phyloP scores from a whole-genome alignment of 1,140 invertebrate species.

The Nasonia vitripennis region DNA sequence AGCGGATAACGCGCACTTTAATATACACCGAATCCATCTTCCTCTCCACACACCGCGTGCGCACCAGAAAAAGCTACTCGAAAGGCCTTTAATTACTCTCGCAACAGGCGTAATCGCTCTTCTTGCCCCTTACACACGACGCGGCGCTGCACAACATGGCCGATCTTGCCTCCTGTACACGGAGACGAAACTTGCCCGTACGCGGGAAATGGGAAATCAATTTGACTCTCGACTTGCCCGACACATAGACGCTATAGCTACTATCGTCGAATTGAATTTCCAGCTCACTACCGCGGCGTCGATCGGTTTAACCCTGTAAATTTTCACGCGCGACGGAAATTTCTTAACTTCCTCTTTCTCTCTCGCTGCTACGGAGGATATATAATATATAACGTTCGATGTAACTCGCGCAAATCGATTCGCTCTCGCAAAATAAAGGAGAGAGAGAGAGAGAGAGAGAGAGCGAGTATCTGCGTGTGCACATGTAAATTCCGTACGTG shows the following conservation, averaged over 20 bases:
- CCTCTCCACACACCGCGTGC: too few relatives aligned
- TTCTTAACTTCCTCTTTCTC: too few relatives aligned
- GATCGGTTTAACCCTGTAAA: too few relatives aligned
- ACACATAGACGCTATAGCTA: too few relatives aligned
- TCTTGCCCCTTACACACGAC: neutral
- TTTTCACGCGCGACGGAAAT: too few relatives aligned
- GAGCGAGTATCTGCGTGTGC: neutral
- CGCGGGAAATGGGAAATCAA: constrained; percentile 27
- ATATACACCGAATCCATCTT: too few relatives aligned
- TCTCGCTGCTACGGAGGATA: too few relatives aligned
- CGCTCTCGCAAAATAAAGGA: too few relatives aligned
- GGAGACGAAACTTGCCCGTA: neutral
- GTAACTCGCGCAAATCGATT: too few relatives aligned
- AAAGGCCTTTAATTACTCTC: constrained; percentile 20
- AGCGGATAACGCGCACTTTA: too few relatives aligned
- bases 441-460: too few relatives aligned
- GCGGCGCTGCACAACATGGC: neutral
- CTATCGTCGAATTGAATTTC: constrained; percentile 13
- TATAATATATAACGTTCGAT: too few relatives aligned
- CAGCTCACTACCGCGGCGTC: neutral
- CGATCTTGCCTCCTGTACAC: neutral
- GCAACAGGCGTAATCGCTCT: neutral
- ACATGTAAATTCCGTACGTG: neutral
- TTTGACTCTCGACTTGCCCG: neutral
- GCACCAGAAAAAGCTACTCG: neutral